Evolutionary conservation across 1,140 invertebrate genomes (phyloP), one percentile per base, ranked within the genome.

Genomic region (Lucilia sericata): DNA sequence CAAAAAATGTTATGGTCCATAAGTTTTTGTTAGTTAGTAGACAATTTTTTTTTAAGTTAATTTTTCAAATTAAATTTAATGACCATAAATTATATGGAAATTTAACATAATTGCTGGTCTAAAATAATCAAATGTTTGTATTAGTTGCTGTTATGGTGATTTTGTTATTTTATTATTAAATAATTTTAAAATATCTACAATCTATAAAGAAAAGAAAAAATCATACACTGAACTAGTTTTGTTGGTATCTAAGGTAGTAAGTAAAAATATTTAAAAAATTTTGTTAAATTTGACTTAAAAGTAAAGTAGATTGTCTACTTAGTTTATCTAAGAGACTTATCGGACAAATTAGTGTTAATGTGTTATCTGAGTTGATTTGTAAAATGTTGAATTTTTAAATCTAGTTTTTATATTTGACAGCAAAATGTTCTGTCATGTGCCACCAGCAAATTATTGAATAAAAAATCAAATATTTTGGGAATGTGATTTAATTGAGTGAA

Each of bases 1-100:
- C 74, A 36, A 78, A 13, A 80, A 75, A 75, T 34, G 25, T 74
- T 74, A 25, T 30, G 25, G 25, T 30, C 25, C 25, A 30, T 25
- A 19, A 12, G 8, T 75, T 75, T 75, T 76, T 76, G 76, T 49
- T 47, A 12, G 17, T 30, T 30, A 10, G 42, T 42, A 42, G 42
- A 42, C 42, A 42, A 49, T 80, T 70, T 70, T 70, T 60, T 70
- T 60, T n/a, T 60, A 0, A 70, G n/a, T 70, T 70, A 70, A 70
- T 70, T 70, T 70, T 70, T 70, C 42, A 80, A 80, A 80, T 80
- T 80, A 80, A 80, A 80, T 80, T 49, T 80, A 80, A 80, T 80
- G 76, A 80, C 76, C 19, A 80, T 80, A 80, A 80, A 80, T 80
- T 80, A 80, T 49, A 80, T n/a, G 76, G 21, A 80, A 80, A 49